Base-by-base conservation (phyloP, 1,140 invertebrate genomes). In the Rhynchophorus ferrugineus region DNA sequence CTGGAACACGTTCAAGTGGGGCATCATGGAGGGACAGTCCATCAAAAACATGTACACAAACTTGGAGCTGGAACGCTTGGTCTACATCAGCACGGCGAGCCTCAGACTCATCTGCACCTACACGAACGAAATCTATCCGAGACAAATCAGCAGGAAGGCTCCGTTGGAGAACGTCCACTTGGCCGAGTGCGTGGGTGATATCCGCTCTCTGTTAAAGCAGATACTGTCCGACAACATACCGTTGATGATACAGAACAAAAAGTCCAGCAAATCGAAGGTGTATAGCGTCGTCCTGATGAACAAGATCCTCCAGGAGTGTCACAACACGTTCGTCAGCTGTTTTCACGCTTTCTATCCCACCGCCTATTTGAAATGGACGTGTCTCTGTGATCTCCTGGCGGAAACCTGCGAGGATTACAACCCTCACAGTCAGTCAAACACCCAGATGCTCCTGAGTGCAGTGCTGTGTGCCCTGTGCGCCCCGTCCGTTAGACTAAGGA, bases 311-410 rank as follows among this genome's bases (percentile, higher is more conserved):
- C 85, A 90, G 20, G 92, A 96, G 64, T 92, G 89, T 61, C 89
- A 95, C 61, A 78, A 83, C 44, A 94, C 91, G 7, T 93, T 95
- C 67, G 85, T 91, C 2, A 75, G 84, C 2, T 95, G 93, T 69
- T 97, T 94, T 65, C 91, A 96, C 71, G 91, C 91, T 0, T 97
- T 97, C 73, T 97, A 95, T 73, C 93, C 95, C 0, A 96, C 91
- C 1, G 87, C 89, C 0, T 84, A 82, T 49, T 73, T 96, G 14
- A 96, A 96, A 68, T 96, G 94, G 93, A 84, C 84, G 49, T 88
- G 87, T 63, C 69, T 97, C 0, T 95, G 92, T 71, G 87, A 93
- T 65, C 69, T 95, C 11, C 72, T 96, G 14, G 78, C 78, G 34
- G 78, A 87, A 62, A 85, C 89, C 54, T 81, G 89, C 59, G 85